Base-by-base conservation (phyloP, 2,797 vertebrate species). In the Neosilurus mollespiculum region DNA sequence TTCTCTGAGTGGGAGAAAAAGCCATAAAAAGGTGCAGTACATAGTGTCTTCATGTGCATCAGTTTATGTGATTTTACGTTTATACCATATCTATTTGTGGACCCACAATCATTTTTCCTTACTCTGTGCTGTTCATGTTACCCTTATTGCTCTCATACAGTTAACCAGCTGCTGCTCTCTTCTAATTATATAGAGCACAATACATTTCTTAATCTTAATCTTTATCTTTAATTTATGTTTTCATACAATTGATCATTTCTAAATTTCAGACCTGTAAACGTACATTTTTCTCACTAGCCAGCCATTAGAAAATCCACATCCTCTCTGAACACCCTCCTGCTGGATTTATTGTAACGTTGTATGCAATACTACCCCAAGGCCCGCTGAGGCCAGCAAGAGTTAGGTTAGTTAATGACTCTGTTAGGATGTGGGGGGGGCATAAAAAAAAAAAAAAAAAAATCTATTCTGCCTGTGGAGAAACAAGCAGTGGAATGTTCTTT, bases 401-500 rank as follows among this genome's bases (percentile, higher is more conserved):
- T 34, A 81, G 85, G 86, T 90, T 88, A 88, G 82, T 81, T 89
- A 87, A 91, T 88, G 87, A 91, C 86, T 83, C 77, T 83, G 72
- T 83, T 80, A 85, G 84, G 83, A 79, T 87, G 82, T 88, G 84
- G 87, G 82, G 83, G 83, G 83, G 54, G 61, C 15, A 30, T 30
- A 77, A 26, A 61, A 53, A 73, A 73, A 71, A 66, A 66, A 54
- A 76, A 78, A 85, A 79, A 84, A 86, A 84, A 86, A 87, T 83
- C 67, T 80, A 70, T 86, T 83, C 37, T 64, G 70, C 84, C 65
- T 34, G 61, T 72, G 70, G 78, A 87, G 81, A 84, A 79, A 86
- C 79, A 83, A 79, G 84, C 64, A 75, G 78, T 78, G 78, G 51
- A 81, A 83, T 86, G 56, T 65, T 24, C 69, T 81, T 82, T 34